phyloP scores from a whole-genome alignment of 2,888 invertebrate genomes.

The Galerucella nymphaeae region DNA sequence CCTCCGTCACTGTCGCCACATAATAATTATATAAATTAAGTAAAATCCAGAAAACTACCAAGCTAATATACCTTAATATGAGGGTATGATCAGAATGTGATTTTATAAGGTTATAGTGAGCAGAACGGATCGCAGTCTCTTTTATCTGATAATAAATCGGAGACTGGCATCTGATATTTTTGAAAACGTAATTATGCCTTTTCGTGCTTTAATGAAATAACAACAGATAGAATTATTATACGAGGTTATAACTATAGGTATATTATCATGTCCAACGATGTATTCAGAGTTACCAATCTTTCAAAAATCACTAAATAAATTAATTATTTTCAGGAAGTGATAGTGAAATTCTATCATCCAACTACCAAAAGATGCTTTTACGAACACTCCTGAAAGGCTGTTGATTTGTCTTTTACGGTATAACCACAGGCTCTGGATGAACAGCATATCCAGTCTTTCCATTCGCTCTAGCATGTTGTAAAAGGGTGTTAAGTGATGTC shows the following conservation, averaged over 20 bases:
- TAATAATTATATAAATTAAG: constrained; percentile 64
- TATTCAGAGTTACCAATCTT: not conserved
- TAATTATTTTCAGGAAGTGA: no score
- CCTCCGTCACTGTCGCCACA: constrained; percentile 47
- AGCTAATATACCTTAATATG: constrained; percentile 64
- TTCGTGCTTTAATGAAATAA: constrained; percentile 63
- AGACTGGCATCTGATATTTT: constrained; percentile 65
- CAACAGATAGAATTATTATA: constrained; percentile 35
- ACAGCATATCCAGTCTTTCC: no score
- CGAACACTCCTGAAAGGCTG: no score
- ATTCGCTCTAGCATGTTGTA: no score
- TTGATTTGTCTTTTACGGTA: no score
- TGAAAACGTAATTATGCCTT: constrained; percentile 64
- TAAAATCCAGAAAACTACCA: constrained; percentile 64
- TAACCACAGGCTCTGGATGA: no score
- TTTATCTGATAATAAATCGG: constrained; percentile 69
- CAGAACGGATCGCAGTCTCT: constrained; percentile 58
- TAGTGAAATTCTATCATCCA: no score
- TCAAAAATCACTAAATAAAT: no score
- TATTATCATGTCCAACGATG: not conserved
- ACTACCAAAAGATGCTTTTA: no score
- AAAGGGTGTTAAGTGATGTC: no score
- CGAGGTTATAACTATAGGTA: not conserved
- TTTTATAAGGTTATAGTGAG: constrained; percentile 18
- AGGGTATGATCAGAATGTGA: constrained; percentile 57